A percentile compares a stretch with the other conserved stretches of the same genome.
Evolutionary conservation across 2,888 invertebrate genomes (phyloP).

Genomic region (Dryobota labecula): DNA sequence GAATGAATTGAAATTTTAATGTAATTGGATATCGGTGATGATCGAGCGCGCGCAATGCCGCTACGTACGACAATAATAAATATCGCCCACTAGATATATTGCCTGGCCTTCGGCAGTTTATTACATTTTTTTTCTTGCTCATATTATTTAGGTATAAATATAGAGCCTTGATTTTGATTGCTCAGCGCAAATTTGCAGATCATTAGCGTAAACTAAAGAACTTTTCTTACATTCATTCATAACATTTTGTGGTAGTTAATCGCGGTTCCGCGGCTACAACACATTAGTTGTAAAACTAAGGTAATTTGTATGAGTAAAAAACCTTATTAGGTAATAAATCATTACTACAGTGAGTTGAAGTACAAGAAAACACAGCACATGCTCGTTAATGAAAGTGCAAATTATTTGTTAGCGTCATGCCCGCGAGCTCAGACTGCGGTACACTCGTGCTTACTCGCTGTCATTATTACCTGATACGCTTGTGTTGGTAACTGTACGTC

Average conservation of each 20-base stretch:
- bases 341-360: conserved; percentile 61
- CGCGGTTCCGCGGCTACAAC: conserved; percentile 42
- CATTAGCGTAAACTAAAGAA: conserved; percentile 24
- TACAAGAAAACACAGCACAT: conserved; percentile 64
- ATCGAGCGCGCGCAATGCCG: conserved; percentile 69
- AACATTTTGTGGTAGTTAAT: conserved; percentile 32
- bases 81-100: conserved; percentile 67
- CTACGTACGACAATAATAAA: conserved; percentile 67
- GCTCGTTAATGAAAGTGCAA: conserved; percentile 68
- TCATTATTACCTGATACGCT: conserved; percentile 42
- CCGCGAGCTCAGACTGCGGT: conserved; percentile 39
- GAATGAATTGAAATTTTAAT: conserved; percentile 84
- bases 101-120: conserved; percentile 57
- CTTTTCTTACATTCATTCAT: conserved; percentile 19
- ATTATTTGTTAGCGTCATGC: conserved; percentile 68
- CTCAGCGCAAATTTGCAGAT: conserved; percentile 14
- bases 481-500: conserved; percentile 37
- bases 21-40: conserved; percentile 80
- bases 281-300: conserved; percentile 54
- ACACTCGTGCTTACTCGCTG: conserved; percentile 52
- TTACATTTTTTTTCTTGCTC: conserved; percentile 50
- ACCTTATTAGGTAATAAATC: conserved; percentile 68
- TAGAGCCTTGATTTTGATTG: conserved; percentile 32
- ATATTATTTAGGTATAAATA: conserved; percentile 54
- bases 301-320: conserved; percentile 62